Conservation (phyloP, 2,888 invertebrate species). For the Drosophila neotestacea region DNA sequence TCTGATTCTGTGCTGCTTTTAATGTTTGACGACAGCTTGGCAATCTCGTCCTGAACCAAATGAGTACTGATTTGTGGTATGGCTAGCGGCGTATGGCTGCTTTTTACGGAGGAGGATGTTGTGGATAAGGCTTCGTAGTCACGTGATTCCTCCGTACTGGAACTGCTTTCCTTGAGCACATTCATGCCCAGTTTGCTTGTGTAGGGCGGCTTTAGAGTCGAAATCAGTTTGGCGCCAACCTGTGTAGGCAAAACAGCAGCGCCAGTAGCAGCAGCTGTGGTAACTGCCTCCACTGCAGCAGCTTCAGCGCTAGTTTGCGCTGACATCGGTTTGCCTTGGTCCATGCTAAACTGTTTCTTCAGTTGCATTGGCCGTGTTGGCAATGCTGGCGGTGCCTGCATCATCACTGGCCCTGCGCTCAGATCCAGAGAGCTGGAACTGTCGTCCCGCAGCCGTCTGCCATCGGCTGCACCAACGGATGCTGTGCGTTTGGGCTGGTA, state of each 20-base stretch:
- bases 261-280: conserved; percentile 3
- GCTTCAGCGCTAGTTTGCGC: conserved; percentile 57
- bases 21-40: conserved; percentile 85
- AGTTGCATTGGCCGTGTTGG: conserved; percentile 82
- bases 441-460: conserved; percentile 69
- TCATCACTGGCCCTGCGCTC: conserved; percentile 67
- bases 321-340: conserved; percentile 82
- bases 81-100: conserved; percentile 53
- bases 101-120: conserved; percentile 51
- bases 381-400: conserved; percentile 72
- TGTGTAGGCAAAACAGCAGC: conserved; percentile 43
- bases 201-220: conserved; percentile 82
- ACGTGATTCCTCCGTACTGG: conserved; percentile 85
- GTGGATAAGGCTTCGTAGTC: conserved; percentile 73
- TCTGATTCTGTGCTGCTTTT: conserved; percentile 85
- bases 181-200: conserved; percentile 83
- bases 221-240: conserved; percentile 81
- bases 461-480: conserved; percentile 82
- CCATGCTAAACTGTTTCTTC: conserved; percentile 85
- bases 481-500: conserved; percentile 83
- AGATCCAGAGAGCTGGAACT: conserved; percentile 73
- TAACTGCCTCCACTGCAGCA: conserved; percentile 17
- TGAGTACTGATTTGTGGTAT: conserved; percentile 85
- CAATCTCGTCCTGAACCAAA: conserved; percentile 85
- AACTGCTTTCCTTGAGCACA: conserved; percentile 85